A percentile compares a stretch with the other conserved stretches of the same genome.
Conservation (phyloP, 1,140 invertebrate genomes). For the Bilobella aurantiaca region DNA sequence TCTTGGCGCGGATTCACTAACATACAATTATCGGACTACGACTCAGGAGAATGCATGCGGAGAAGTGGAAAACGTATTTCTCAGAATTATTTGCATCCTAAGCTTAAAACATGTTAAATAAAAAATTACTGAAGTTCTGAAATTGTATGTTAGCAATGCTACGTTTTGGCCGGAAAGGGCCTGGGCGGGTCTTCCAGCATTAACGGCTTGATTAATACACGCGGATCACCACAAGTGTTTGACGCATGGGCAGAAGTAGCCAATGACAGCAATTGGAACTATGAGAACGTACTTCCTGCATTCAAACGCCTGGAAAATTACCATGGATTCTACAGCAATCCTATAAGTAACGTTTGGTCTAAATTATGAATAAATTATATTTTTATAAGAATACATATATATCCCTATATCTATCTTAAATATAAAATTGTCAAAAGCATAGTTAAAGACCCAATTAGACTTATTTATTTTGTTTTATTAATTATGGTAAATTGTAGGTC, state of each 20-base stretch:
- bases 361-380: no score
- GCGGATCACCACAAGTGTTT: constrained; percentile 54
- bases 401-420: no score
- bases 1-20: background rate
- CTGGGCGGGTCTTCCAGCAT: constrained; percentile 51
- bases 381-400: no score
- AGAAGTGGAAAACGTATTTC: background rate
- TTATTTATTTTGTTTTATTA: background rate
- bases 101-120: background rate
- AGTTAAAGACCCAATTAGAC: no score
- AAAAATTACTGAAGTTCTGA: background rate
- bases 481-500: background rate
- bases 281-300: constrained; percentile 56
- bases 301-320: constrained; percentile 72
- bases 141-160: background rate
- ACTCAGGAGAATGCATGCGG: background rate
- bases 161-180: constrained; percentile 38
- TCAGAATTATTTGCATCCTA: background rate
- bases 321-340: constrained; percentile 2
- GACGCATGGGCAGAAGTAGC: constrained; percentile 48
- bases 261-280: constrained; percentile 47
- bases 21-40: background rate
- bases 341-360: background rate
- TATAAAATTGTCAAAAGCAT: no score
- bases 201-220: constrained; percentile 55